These are phyloP conservation scores for Mercenaria mercenaria DNA, from an alignment of 1,140 invertebrate species.

Conservation along the genomic window DNA sequence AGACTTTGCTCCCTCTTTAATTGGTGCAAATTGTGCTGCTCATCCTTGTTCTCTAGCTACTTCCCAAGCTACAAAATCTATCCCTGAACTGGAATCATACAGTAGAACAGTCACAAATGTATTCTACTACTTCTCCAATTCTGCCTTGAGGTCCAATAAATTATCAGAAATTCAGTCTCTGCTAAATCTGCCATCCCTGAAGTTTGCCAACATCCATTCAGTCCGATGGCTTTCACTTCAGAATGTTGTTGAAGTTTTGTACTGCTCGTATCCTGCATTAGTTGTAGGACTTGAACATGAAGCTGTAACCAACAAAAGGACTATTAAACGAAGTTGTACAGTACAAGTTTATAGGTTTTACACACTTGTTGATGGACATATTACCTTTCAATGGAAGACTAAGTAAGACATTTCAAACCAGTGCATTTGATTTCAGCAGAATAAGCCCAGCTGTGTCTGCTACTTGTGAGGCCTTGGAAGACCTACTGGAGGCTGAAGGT, in stretches of 20 bases:
- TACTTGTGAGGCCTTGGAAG: neutral
- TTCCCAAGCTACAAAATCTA: neutral
- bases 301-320: neutral
- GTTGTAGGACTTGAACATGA: neutral
- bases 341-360: neutral
- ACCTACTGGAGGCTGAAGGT: neutral
- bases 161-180: slow-evolving; percentile 18
- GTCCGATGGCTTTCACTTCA: slow-evolving; percentile 44
- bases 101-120: slow-evolving; percentile 8
- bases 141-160: slow-evolving; percentile 5
- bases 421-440: neutral
- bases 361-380: slow-evolving; percentile 36
- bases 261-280: slow-evolving; percentile 1
- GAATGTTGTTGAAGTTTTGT: slow-evolving; percentile 18
- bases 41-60: slow-evolving; percentile 38
- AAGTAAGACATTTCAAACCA: neutral
- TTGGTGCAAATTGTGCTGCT: slow-evolving; percentile 42
- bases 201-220: slow-evolving; percentile 15
- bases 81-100: neutral
- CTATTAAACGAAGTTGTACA: neutral
- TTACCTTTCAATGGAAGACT: neutral
- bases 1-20: neutral
- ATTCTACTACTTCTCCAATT: slow-evolving; percentile 6
- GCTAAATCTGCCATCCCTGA: neutral
- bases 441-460: neutral